phyloP scores from a whole-genome alignment of 1,140 invertebrate genomes.

The Lysiphlebus fabarum region DNA sequence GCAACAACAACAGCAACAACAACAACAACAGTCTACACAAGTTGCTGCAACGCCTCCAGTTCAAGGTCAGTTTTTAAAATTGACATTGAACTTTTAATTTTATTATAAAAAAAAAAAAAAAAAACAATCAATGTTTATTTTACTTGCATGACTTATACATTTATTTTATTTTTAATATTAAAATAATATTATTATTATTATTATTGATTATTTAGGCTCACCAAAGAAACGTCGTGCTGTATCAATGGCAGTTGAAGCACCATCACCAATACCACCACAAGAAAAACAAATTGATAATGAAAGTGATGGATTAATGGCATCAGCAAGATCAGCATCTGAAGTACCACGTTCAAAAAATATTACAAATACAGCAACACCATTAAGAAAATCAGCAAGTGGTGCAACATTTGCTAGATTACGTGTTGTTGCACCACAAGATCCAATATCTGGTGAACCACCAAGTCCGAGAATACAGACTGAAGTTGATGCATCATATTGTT shows the following conservation, averaged over 20 bases:
- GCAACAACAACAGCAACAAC: no score
- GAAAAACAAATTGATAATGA: constrained; percentile 56
- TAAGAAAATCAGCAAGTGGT: constrained; percentile 49
- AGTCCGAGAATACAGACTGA: constrained; percentile 60
- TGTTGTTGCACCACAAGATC: constrained; percentile 44
- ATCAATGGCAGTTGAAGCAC: constrained; percentile 56
- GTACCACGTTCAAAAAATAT: constrained; percentile 43
- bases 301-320: constrained; percentile 56
- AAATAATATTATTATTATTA: no score
- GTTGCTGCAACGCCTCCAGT: constrained; percentile 38
- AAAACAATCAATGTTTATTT: no score
- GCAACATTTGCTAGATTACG: constrained; percentile 50
- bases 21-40: constrained; percentile 31
- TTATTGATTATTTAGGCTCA: constrained; percentile 37
- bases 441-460: constrained; percentile 49
- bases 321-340: constrained; percentile 52
- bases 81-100: neutral
- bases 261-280: constrained; percentile 38
- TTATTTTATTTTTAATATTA: no score
- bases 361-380: constrained; percentile 41
- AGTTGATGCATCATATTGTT: constrained; percentile 61
- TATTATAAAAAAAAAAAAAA: constrained; percentile 24
- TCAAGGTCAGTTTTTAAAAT: constrained; percentile 40
- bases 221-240: constrained; percentile 58
- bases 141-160: no score